Evolutionary conservation across 2,797 vertebrate species (phyloP).

Genomic region (Periparus ater): DNA sequence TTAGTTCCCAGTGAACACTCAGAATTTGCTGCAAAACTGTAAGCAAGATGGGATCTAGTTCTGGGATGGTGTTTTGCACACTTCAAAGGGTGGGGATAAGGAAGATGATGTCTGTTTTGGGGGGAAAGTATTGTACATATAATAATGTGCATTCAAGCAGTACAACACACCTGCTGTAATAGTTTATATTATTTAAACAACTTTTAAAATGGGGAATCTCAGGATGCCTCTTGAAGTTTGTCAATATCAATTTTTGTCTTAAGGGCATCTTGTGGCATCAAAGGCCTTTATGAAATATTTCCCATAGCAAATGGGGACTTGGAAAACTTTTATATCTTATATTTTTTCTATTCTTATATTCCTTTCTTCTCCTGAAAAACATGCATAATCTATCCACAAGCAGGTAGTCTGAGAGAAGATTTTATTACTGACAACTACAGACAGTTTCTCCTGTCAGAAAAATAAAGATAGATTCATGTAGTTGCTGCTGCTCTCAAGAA

Average conservation of each 20-base stretch:
- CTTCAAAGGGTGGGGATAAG: not conserved
- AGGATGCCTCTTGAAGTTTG: not conserved
- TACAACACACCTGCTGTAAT: not conserved
- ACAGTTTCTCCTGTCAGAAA: not conserved
- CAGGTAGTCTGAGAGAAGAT: not conserved
- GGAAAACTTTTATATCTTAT: not conserved
- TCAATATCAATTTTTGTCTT: not conserved
- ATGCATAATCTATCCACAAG: not conserved
- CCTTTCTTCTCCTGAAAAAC: not conserved
- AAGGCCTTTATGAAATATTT: not conserved
- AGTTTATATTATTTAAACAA: not conserved
- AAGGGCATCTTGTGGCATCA: not conserved
- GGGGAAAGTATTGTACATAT: not conserved
- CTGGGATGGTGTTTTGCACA: not conserved
- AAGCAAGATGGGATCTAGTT: not conserved
- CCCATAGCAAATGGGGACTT: not conserved
- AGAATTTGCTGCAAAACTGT: not conserved
- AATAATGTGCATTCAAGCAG: not conserved
- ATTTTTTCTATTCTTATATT: not conserved
- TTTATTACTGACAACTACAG: not conserved
- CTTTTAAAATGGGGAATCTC: not conserved
- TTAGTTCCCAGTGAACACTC: not conserved
- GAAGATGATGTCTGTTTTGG: not conserved
- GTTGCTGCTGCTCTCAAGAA: not conserved
- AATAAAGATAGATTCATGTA: not conserved